These are phyloP conservation scores for Pseudachorutes palmiensis DNA, from an alignment of 1,140 invertebrate genomes.

Conservation along the genomic window DNA sequence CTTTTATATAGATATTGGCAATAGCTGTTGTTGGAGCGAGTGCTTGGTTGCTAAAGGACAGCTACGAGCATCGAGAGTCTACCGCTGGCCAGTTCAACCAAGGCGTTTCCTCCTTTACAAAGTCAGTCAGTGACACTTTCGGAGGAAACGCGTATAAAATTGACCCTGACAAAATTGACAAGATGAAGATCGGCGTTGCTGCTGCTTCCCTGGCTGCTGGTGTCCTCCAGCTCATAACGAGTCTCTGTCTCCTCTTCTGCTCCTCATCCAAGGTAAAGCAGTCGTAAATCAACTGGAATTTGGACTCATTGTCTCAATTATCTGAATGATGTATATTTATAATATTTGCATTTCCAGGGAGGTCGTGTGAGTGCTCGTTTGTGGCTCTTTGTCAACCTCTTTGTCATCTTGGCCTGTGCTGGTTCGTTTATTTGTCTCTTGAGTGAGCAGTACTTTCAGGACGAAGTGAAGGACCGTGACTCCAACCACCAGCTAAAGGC, in stretches of 20 bases:
- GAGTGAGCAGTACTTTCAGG: not conserved
- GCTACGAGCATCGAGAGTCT: not conserved
- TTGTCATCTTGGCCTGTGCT: slow-evolving; percentile 15
- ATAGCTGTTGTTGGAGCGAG: slow-evolving; percentile 5
- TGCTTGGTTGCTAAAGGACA: slow-evolving; percentile 2
- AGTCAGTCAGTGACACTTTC: not conserved
- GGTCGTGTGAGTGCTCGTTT: slow-evolving; percentile 9
- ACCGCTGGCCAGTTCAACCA: not conserved
- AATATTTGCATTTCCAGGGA: slow-evolving; percentile 10
- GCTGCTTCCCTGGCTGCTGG: slow-evolving; percentile 16
- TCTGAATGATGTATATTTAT: not conserved
- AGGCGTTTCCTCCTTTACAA: not conserved
- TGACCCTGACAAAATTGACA: not conserved
- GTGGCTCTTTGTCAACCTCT: slow-evolving; percentile 15
- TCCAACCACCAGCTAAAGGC: slow-evolving; percentile 6
- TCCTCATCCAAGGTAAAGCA: slow-evolving; percentile 12
- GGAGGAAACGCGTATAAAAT: not conserved
- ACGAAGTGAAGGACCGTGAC: slow-evolving; percentile 7
- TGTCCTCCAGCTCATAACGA: slow-evolving; percentile 23
- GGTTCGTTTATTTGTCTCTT: slow-evolving; percentile 18
- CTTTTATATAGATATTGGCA: slow-evolving; percentile 1
- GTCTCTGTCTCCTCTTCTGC: slow-evolving; percentile 17
- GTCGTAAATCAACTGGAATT: not conserved
- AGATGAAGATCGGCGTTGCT: not conserved
- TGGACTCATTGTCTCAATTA: not conserved